Evolutionary conservation across 2,113 vertebrate genomes (phyloP), one percentile per base, ranked within the genome.

Genomic region (Rhadina sibilatrix): DNA sequence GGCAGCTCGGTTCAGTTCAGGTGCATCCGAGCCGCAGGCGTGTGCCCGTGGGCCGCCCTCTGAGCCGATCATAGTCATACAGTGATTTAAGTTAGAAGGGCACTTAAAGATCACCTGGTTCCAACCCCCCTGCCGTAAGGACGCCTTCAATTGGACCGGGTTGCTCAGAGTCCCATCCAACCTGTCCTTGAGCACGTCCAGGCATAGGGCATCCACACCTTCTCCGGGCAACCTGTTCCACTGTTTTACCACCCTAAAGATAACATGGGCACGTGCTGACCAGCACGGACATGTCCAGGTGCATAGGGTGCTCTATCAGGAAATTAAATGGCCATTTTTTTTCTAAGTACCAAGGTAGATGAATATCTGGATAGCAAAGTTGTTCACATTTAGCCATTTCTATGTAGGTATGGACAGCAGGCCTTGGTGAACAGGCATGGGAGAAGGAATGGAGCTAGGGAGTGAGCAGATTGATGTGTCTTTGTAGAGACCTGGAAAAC

Each of bases 191-290:
- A 38, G 38, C 28, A 21, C 7, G 10, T 38, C 33, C 37, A 16
- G 12, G 68, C 12, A 3, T 10, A 37, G 52, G 33, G 33, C 23
- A 59, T 37, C 22, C 24, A 21, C 28, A 59, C 0, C 44, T 74
- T 38, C 44, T 21, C 12, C 18, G 33, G 16, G 53, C 28, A 82
- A 3, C 60, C 44, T 74, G 60, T 74, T 52, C 68, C 33, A 10
- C 10, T 46, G 69, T 89, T 65, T n/a, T 33, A 5, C 33, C 44
- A 10, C 20, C 9, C 30, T 37, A 3, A 11, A 14, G 63, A 33
- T 21, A 2, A 12, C 4, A 0, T 0, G 33, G 47, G 4, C 25
- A 8, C 4, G 1, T 12, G 2, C 22, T 49, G 64, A 4, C 30
- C 16, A 4, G n/a, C 56, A 7, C 30, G 24, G 56, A 24, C 27